These are phyloP conservation scores for Gymnorhina tibicen DNA, from an alignment of 2,113 vertebrate species.

Conservation along the genomic window DNA sequence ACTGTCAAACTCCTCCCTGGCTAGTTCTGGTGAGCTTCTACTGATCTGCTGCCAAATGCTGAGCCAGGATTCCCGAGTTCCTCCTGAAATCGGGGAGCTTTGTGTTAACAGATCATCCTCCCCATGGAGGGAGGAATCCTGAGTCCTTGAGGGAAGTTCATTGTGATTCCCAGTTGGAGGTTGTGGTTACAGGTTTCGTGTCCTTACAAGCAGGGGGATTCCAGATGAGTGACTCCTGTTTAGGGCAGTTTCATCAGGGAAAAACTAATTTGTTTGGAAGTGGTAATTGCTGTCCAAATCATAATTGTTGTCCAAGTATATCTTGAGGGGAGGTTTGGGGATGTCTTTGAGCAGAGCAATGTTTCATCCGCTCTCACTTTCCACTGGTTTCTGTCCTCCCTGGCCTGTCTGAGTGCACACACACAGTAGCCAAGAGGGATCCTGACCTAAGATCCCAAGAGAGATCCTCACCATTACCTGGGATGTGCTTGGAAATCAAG, in stretches of 20 bases:
- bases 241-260: neutral
- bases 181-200: neutral
- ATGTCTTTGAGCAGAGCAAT: neutral
- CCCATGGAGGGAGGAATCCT: neutral
- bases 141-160: neutral
- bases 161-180: neutral
- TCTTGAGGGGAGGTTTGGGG: neutral
- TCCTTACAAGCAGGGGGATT: neutral
- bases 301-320: neutral
- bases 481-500: neutral
- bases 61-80: neutral
- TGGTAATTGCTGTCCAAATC: neutral
- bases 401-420: neutral
- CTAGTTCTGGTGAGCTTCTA: neutral
- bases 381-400: neutral
- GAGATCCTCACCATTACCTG: accelerated
- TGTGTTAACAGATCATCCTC: neutral
- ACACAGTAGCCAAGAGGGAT: accelerated
- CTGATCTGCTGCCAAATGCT: neutral
- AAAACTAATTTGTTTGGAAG: neutral
- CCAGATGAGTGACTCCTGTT: neutral
- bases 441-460: neutral
- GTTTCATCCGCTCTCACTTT: neutral
- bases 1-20: neutral
- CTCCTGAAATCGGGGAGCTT: neutral